Percentiles rank a stretch among this genome's conserved stretches.
These are phyloP conservation scores for Podarcis raffonei DNA, from an alignment of 2,113 vertebrate species.

Conservation along the genomic window DNA sequence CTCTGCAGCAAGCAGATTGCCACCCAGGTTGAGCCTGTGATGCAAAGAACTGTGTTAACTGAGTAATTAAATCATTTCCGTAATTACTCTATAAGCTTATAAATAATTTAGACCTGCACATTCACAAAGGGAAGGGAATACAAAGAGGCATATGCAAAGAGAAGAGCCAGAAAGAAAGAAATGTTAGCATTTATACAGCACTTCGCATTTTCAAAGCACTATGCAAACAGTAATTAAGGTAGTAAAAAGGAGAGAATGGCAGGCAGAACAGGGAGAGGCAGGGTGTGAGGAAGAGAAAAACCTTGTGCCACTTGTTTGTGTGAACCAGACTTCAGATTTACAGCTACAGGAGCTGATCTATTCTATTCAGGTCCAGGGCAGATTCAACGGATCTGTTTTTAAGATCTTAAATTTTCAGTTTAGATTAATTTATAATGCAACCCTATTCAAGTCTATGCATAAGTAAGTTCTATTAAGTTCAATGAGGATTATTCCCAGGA, in stretches of 20 bases:
- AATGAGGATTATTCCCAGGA: not conserved
- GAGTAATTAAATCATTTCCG: slow-evolving; percentile 74
- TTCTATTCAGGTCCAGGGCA: not conserved
- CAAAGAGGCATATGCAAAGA: slow-evolving; percentile 43
- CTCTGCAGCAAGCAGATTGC: slow-evolving; percentile 30
- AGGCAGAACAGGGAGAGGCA: slow-evolving; percentile 35
- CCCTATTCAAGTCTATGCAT: not conserved
- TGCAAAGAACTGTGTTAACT: slow-evolving; percentile 56
- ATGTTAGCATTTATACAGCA: slow-evolving; percentile 45
- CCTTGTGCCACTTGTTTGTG: not conserved
- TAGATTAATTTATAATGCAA: not conserved
- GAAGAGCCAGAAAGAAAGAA: slow-evolving; percentile 28
- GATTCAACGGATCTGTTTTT: not conserved
- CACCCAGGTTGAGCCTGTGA: slow-evolving; percentile 41
- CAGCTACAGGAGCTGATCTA: not conserved
- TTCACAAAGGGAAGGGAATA: slow-evolving; percentile 54
- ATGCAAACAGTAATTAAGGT: slow-evolving; percentile 55
- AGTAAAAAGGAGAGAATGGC: slow-evolving; percentile 39
- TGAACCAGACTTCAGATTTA: not conserved
- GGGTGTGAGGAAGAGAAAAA: not conserved
- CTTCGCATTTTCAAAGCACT: slow-evolving; percentile 49
- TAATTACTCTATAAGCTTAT: slow-evolving; percentile 74
- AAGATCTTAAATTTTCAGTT: not conserved
- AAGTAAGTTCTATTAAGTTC: not conserved
- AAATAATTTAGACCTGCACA: slow-evolving; percentile 70